Conservation (phyloP, 2,797 vertebrate genomes). For the Lepilemur ruficaudatus region DNA sequence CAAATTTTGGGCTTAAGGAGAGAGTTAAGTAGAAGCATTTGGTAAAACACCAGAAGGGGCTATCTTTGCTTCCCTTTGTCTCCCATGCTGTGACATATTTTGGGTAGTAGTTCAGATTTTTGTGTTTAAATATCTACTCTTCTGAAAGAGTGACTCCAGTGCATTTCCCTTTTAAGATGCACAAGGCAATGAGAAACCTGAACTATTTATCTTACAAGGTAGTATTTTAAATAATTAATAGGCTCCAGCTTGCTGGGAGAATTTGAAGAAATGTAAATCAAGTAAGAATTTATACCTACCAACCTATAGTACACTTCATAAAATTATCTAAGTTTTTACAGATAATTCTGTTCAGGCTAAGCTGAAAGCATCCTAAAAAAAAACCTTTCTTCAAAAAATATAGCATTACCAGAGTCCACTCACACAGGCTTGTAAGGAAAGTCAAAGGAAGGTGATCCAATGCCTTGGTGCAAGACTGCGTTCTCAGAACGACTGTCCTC, state of each 20-base stretch:
- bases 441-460: not conserved
- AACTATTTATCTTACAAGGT: not conserved
- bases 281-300: constrained; percentile 22
- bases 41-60: not conserved
- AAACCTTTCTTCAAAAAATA: constrained; percentile 14
- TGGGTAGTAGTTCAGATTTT: not conserved
- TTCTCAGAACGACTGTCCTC: not conserved
- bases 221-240: not conserved
- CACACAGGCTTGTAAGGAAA: not conserved
- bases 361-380: not conserved
- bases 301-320: not conserved
- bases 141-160: not conserved
- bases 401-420: not conserved
- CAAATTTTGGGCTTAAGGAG: not conserved
- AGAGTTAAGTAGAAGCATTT: not conserved
- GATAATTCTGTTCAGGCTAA: not conserved
- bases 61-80: not conserved
- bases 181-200: not conserved
- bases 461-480: not conserved
- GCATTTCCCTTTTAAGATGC: not conserved
- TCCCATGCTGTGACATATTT: not conserved
- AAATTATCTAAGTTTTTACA: not conserved
- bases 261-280: not conserved
- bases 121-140: not conserved
- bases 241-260: not conserved